These are phyloP conservation scores for Hypercompe scribonia DNA, from an alignment of 2,888 invertebrate genomes.

Conservation along the genomic window DNA sequence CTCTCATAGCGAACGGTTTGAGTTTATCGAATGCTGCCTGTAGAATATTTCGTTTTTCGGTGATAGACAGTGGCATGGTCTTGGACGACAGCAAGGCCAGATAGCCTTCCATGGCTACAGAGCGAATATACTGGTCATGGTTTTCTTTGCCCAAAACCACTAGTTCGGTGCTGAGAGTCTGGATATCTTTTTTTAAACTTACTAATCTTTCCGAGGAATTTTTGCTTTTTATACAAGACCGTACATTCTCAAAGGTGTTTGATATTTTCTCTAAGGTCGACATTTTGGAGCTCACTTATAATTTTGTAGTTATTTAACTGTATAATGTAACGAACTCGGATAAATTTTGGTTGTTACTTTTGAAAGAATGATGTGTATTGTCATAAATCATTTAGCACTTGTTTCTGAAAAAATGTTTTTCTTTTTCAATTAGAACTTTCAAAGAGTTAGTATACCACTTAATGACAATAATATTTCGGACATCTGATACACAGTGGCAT, in stretches of 20 bases:
- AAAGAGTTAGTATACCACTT: neutral
- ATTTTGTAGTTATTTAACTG: slow-evolving; percentile 12
- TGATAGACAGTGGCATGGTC: slow-evolving; percentile 69
- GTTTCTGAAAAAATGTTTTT: slow-evolving; percentile 4
- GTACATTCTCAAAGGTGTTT: slow-evolving; percentile 71
- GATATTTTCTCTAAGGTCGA: slow-evolving; percentile 73
- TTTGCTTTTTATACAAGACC: slow-evolving; percentile 68
- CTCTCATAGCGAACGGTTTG: slow-evolving; percentile 66
- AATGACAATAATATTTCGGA: too few relatives aligned
- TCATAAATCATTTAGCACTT: slow-evolving; percentile 4
- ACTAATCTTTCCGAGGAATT: slow-evolving; percentile 67
- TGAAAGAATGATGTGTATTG: slow-evolving; percentile 15
- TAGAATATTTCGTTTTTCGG: slow-evolving; percentile 73
- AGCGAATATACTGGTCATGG: slow-evolving; percentile 69
- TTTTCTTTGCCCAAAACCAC: slow-evolving; percentile 73
- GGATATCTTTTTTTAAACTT: slow-evolving; percentile 71
- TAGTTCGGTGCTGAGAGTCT: slow-evolving; percentile 68
- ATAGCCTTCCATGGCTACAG: slow-evolving; percentile 80
- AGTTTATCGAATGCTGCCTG: slow-evolving; percentile 72
- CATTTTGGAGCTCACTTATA: slow-evolving; percentile 6
- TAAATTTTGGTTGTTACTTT: slow-evolving; percentile 14
- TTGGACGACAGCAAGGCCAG: slow-evolving; percentile 75
- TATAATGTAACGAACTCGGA: neutral
- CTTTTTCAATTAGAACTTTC: neutral
- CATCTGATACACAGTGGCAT: too few relatives aligned